These are phyloP conservation scores for Augiades crinisus DNA, from an alignment of 2,888 invertebrate species.

Conservation along the genomic window DNA sequence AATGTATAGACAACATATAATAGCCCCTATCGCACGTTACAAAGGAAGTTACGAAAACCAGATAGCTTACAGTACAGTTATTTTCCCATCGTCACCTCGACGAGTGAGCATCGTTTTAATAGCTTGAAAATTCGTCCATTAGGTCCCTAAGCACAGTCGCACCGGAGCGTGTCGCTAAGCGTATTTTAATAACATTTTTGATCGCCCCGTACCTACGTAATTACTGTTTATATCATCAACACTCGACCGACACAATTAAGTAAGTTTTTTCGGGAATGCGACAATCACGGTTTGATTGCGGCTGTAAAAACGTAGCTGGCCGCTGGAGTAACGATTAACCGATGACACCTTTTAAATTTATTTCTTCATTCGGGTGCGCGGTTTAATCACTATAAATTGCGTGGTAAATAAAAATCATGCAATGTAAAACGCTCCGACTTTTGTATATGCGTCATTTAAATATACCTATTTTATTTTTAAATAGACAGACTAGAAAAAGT, in stretches of 20 bases:
- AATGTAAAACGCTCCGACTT: background rate
- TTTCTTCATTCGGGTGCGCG: conserved; percentile 18
- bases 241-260: conserved; percentile 72
- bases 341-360: conserved; percentile 40
- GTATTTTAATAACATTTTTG: conserved; percentile 77
- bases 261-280: conserved; percentile 65
- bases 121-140: conserved; percentile 27
- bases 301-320: conserved; percentile 62
- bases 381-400: conserved; percentile 5
- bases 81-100: conserved; percentile 32
- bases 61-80: conserved; percentile 8
- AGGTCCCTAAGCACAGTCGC: conserved; percentile 31
- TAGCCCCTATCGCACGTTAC: background rate
- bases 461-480: too few relatives aligned
- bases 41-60: background rate
- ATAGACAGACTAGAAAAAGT: too few relatives aligned
- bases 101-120: conserved; percentile 27
- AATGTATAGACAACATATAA: background rate
- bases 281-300: conserved; percentile 77
- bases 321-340: conserved; percentile 50
- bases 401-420: conserved; percentile 19
- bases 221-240: conserved; percentile 77
- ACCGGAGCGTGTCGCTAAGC: conserved; percentile 62
- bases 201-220: conserved; percentile 59
- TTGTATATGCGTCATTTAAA: too few relatives aligned